phyloP scores from a whole-genome alignment of 2,113 vertebrate species.

The Sinocyclocheilus grahami region DNA sequence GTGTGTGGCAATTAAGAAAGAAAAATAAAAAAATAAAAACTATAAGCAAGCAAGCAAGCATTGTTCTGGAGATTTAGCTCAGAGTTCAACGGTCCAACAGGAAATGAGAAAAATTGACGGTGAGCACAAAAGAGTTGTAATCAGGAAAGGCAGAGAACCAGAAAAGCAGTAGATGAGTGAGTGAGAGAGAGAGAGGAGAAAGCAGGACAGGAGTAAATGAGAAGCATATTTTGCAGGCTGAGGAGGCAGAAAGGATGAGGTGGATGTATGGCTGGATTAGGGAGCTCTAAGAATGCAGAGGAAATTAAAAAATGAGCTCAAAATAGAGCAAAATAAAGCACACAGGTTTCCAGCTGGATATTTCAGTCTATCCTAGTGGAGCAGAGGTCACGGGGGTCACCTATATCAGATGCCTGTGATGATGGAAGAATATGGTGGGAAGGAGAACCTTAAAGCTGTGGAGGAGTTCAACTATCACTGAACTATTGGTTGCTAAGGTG shows the following conservation, averaged over 20 bases:
- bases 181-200: not conserved
- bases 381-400: not conserved
- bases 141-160: conserved; percentile 10
- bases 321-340: conserved; percentile 52
- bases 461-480: not conserved
- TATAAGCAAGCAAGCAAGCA: not conserved
- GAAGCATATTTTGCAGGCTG: conserved; percentile 65
- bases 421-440: not conserved
- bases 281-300: conserved; percentile 39
- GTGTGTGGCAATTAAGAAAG: not conserved
- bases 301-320: conserved; percentile 59
- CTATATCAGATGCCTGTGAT: not conserved
- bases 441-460: not conserved
- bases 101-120: not conserved
- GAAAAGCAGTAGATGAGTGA: conserved; percentile 3
- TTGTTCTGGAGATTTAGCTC: not conserved
- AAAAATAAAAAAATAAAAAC: not conserved
- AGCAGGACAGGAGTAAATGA: conserved; percentile 64
- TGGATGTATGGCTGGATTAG: conserved; percentile 55
- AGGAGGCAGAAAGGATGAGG: conserved; percentile 54
- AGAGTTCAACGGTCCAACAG: conserved; percentile 2
- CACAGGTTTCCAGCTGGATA: not conserved
- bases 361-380: not conserved
- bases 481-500: not conserved
- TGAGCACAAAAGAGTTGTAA: not conserved